Percentiles rank a stretch among this genome's conserved stretches.
Evolutionary conservation across 2,888 invertebrate genomes (phyloP).

Genomic region (Cosmorhoe ocellata): DNA sequence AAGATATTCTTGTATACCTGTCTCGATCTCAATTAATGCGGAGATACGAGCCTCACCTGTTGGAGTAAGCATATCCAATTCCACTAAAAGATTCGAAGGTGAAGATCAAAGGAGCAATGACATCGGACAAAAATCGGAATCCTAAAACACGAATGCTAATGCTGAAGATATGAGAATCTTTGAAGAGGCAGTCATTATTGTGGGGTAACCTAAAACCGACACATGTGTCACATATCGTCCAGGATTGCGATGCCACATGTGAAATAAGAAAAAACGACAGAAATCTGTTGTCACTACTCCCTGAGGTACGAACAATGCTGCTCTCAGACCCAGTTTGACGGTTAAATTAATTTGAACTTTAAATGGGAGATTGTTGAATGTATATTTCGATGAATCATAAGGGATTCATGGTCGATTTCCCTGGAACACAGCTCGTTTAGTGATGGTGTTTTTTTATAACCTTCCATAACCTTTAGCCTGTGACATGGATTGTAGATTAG

Average conservation of each 20-base stretch:
- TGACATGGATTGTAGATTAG: slow-evolving; percentile 82
- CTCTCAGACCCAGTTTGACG: slow-evolving; percentile 47
- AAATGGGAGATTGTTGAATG: slow-evolving; percentile 41
- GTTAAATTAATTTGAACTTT: slow-evolving; percentile 52
- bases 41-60: slow-evolving; percentile 60
- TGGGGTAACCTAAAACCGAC: slow-evolving; percentile 77
- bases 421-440: slow-evolving; percentile 62
- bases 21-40: slow-evolving; percentile 32
- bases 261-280: slow-evolving; percentile 72
- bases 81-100: slow-evolving; percentile 56
- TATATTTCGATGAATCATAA: slow-evolving; percentile 39
- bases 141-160: slow-evolving; percentile 63
- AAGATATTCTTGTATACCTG: slow-evolving; percentile 34
- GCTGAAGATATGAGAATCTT: slow-evolving; percentile 69
- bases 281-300: slow-evolving; percentile 81
- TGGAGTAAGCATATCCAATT: slow-evolving; percentile 56
- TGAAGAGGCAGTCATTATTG: slow-evolving; percentile 77
- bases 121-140: slow-evolving; percentile 52
- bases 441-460: slow-evolving; percentile 74
- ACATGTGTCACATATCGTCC: slow-evolving; percentile 81
- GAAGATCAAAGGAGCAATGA: slow-evolving; percentile 73
- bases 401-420: slow-evolving; percentile 67
- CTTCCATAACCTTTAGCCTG: slow-evolving; percentile 81
- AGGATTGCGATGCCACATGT: slow-evolving; percentile 82
- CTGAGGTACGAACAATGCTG: slow-evolving; percentile 78